Evolutionary conservation across 2,888 invertebrate genomes (phyloP).

Genomic region (Himalopsyche tibetana): DNA sequence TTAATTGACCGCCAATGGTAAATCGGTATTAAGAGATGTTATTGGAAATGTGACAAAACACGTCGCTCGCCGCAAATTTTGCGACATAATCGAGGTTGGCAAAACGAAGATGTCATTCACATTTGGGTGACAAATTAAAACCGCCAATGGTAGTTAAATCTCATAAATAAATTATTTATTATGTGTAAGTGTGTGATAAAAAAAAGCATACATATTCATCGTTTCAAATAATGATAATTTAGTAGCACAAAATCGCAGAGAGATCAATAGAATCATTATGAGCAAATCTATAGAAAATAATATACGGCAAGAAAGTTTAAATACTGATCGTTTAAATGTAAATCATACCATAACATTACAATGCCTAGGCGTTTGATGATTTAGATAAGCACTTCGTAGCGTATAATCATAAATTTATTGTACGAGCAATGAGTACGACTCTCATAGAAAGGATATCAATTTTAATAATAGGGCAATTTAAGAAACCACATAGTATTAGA

Average conservation of each 20-base stretch:
- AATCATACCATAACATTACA: not conserved
- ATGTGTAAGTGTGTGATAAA: too few species aligned
- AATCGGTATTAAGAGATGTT: not conserved
- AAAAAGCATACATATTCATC: too few species aligned
- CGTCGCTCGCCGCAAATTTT: slow-evolving; percentile 12
- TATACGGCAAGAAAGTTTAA: too few species aligned
- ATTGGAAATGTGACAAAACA: slow-evolving; percentile 31
- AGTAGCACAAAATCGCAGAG: too few species aligned
- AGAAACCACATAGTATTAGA: not conserved
- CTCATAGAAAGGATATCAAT: slow-evolving; percentile 31
- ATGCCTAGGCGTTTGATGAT: slow-evolving; percentile 17
- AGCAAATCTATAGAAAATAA: too few species aligned
- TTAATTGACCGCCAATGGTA: slow-evolving; percentile 31
- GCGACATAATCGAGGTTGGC: slow-evolving; percentile 27
- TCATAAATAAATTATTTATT: not conserved
- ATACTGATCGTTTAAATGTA: slow-evolving; percentile 15
- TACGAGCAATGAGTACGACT: not conserved
- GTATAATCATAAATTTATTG: slow-evolving; percentile 35
- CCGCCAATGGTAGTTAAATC: not conserved
- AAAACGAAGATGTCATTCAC: slow-evolving; percentile 7
- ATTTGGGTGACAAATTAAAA: slow-evolving; percentile 25
- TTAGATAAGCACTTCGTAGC: slow-evolving; percentile 8
- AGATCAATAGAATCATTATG: too few species aligned
- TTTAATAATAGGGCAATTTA: slow-evolving; percentile 27
- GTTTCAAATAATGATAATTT: too few species aligned